These are phyloP conservation scores for Madoqua kirkii DNA, from an alignment of 2,113 vertebrate species.

Conservation along the genomic window DNA sequence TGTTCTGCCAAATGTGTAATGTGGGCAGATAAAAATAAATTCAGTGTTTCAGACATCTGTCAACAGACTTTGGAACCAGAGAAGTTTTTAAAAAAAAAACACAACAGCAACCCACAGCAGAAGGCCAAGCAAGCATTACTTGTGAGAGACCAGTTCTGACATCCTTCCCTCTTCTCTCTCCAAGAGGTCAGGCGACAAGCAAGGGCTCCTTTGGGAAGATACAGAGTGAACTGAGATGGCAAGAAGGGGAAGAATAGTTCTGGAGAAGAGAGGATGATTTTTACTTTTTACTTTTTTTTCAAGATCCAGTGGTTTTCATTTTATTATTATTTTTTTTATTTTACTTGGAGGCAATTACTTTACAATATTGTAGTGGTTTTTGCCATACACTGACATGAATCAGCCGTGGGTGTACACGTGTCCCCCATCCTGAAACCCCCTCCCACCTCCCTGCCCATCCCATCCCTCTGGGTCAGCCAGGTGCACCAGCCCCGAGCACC, in stretches of 20 bases:
- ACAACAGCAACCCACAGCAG: not conserved
- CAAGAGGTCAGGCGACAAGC: constrained; percentile 21
- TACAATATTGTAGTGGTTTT: too few relatives aligned
- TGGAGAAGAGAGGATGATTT: rapidly evolving
- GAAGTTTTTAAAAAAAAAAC: constrained; percentile 9
- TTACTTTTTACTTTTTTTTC: too few relatives aligned
- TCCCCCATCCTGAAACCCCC: too few relatives aligned
- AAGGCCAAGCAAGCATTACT: constrained; percentile 26
- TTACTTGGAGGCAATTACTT: too few relatives aligned
- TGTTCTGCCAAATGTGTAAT: constrained; percentile 57
- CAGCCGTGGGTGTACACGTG: rapidly evolving
- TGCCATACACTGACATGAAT: too few relatives aligned
- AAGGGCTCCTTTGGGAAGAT: not conserved
- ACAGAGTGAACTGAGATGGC: not conserved
- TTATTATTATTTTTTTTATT: too few relatives aligned
- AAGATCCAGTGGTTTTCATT: too few relatives aligned
- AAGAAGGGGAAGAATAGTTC: not conserved
- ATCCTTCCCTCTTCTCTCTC: constrained; percentile 29
- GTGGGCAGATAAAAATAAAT: constrained; percentile 53
- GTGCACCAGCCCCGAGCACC: too few relatives aligned
- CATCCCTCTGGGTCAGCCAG: too few relatives aligned
- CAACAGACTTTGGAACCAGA: constrained; percentile 65
- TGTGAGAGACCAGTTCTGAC: constrained; percentile 39
- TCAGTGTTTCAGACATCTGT: constrained; percentile 61
- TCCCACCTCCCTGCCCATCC: too few relatives aligned